phyloP scores from a whole-genome alignment of 2,888 invertebrate genomes.

The Plebejus argus region DNA sequence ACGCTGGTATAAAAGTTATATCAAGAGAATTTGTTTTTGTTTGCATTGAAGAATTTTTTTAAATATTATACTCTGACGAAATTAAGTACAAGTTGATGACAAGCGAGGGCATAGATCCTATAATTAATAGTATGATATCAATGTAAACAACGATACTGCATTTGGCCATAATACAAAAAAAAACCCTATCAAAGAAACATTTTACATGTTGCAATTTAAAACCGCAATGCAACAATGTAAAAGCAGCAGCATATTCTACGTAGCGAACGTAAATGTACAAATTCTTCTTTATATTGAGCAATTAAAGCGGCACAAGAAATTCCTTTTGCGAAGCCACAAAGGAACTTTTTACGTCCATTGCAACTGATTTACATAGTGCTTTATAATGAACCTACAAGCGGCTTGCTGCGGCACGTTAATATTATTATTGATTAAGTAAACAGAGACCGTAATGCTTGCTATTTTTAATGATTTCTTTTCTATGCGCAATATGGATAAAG shows the following conservation, averaged over 20 bases:
- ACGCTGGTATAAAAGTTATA: neutral
- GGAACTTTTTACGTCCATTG: constrained; percentile 3
- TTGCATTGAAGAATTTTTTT: no score
- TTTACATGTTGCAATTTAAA: neutral
- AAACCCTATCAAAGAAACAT: constrained; percentile 18
- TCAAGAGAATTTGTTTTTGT: neutral
- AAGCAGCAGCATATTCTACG: constrained; percentile 27
- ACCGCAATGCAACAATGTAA: constrained; percentile 33
- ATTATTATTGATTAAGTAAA: neutral
- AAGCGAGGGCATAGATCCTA: no score
- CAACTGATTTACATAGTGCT: constrained; percentile 14
- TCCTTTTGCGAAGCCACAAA: constrained; percentile 19
- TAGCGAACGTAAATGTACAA: constrained; percentile 36
- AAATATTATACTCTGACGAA: no score
- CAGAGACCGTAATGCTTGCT: neutral
- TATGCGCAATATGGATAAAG: neutral
- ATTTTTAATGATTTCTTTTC: neutral
- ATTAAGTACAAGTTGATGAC: no score
- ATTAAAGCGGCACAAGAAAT: constrained; percentile 37
- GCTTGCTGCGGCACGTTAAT: neutral
- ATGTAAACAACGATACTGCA: neutral
- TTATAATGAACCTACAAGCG: neutral
- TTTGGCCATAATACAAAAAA: neutral
- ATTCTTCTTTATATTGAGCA: constrained; percentile 41
- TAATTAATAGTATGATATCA: no score